Conservation (phyloP, 2,888 invertebrate species). For the Apotomis turbidana region DNA sequence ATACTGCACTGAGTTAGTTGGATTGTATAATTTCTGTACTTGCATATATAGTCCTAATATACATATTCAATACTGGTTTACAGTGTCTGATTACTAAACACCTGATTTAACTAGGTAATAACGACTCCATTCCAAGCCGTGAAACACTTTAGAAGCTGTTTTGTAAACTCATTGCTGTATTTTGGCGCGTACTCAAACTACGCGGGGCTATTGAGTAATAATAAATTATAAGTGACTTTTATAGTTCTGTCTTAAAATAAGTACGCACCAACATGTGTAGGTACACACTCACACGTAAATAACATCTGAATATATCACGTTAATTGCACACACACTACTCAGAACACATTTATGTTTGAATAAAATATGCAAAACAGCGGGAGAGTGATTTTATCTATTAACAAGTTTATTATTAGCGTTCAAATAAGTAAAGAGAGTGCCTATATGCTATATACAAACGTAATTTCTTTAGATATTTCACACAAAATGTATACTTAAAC, state of each 20-base stretch:
- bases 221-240: slow-evolving; percentile 9
- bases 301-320: not conserved
- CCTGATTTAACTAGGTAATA: not conserved
- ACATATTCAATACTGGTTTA: not conserved
- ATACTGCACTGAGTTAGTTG: too few species aligned
- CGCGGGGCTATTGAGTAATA: not conserved
- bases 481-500: too few species aligned
- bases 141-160: not conserved
- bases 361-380: not conserved
- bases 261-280: not conserved
- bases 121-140: too few species aligned
- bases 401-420: too few species aligned
- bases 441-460: too few species aligned
- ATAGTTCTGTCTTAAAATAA: slow-evolving; percentile 7
- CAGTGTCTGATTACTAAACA: not conserved
- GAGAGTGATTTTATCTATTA: not conserved
- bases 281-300: not conserved
- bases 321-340: not conserved
- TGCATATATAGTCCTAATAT: too few species aligned
- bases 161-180: not conserved
- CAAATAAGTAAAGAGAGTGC: too few species aligned
- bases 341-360: not conserved
- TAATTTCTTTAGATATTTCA: too few species aligned
- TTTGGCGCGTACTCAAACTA: slow-evolving; percentile 10
- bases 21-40: too few species aligned